These are phyloP conservation scores for Colletes gigas DNA, from an alignment of 1,140 invertebrate species.

Conservation along the genomic window DNA sequence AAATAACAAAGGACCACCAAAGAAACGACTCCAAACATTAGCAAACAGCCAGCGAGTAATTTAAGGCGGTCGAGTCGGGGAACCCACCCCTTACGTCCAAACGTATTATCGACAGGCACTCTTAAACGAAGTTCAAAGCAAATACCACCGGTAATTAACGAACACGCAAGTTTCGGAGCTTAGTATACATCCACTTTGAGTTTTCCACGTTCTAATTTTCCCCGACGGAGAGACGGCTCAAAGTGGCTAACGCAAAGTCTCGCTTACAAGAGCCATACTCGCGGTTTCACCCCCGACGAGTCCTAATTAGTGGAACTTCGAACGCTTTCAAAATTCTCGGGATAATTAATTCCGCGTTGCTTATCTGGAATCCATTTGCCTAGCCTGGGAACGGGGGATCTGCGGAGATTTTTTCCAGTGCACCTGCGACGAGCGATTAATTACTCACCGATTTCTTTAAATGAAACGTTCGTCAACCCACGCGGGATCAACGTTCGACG, in stretches of 20 bases:
- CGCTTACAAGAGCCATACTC: not conserved
- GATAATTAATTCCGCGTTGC: slow-evolving; percentile 9
- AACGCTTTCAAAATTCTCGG: not conserved
- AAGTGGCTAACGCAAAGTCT: slow-evolving; percentile 6
- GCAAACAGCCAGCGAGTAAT: too few species aligned
- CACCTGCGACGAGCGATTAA: not conserved
- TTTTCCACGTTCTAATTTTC: not conserved
- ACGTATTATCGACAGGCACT: not conserved
- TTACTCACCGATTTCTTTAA: too few species aligned
- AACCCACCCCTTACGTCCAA: too few species aligned
- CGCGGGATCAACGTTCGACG: not conserved
- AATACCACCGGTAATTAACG: slow-evolving; percentile 12
- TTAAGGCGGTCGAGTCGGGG: too few species aligned
- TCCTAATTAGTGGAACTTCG: slow-evolving; percentile 22
- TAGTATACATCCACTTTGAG: slow-evolving; percentile 1
- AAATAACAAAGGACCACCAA: too few species aligned
- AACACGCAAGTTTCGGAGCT: slow-evolving; percentile 16
- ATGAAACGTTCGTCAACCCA: not conserved
- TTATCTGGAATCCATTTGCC: not conserved
- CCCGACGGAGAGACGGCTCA: not conserved
- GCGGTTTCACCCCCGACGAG: not conserved
- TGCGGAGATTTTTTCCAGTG: not conserved
- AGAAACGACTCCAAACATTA: too few species aligned
- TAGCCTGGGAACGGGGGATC: not conserved
- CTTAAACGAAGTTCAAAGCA: slow-evolving; percentile 18